phyloP scores from a whole-genome alignment of 2,888 invertebrate genomes.

The Cremastinae sp. region DNA sequence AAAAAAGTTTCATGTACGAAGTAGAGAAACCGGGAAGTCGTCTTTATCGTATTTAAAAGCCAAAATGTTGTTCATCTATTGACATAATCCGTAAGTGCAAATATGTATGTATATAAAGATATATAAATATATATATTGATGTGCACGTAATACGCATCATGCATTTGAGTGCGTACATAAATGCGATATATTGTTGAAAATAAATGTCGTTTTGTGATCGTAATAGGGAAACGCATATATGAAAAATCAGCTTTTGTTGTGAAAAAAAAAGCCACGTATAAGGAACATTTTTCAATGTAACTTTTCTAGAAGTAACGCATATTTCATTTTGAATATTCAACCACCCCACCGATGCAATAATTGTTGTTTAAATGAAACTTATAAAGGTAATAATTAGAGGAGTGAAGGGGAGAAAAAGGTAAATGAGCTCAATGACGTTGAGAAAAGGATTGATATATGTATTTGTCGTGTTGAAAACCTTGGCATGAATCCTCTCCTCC shows the following conservation, averaged over 20 bases:
- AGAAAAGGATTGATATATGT: no score
- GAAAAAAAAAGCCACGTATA: constrained; percentile 16
- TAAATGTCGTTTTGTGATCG: constrained; percentile 42
- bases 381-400: no score
- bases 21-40: constrained; percentile 44
- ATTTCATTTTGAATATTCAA: constrained; percentile 1
- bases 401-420: not conserved
- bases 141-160: constrained; percentile 8
- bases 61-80: constrained; percentile 79
- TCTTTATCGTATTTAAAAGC: constrained; percentile 76
- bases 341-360: constrained; percentile 6
- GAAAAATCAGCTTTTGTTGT: constrained; percentile 37
- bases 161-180: not conserved
- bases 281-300: constrained; percentile 2
- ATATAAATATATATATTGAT: constrained; percentile 36
- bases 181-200: constrained; percentile 41
- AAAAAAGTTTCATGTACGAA: constrained; percentile 57
- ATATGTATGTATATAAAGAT: constrained; percentile 23
- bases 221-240: constrained; percentile 37
- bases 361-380: not conserved
- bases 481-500: constrained; percentile 61
- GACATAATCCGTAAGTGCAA: constrained; percentile 45
- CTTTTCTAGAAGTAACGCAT: constrained; percentile 8
- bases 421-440: not conserved
- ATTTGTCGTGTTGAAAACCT: constrained; percentile 28